A percentile compares a stretch with the other conserved stretches of the same genome.
phyloP scores from a whole-genome alignment of 2,797 vertebrate genomes.

The Anolis apletophallus region DNA sequence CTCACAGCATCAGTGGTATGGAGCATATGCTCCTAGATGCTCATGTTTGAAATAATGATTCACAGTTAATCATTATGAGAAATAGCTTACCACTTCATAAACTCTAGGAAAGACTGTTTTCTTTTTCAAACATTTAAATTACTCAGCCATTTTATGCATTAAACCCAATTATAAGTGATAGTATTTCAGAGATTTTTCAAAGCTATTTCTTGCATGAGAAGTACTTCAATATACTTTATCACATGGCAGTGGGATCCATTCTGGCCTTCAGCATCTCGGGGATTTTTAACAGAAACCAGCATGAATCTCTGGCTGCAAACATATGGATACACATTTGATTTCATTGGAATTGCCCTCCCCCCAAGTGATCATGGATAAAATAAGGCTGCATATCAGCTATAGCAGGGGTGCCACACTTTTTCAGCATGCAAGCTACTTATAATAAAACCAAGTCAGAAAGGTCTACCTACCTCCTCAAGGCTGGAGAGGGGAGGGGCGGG shows the following conservation, averaged over 20 bases:
- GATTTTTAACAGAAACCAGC: constrained; percentile 6
- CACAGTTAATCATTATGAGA: constrained; percentile 66
- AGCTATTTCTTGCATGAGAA: constrained; percentile 52
- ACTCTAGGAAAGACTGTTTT: constrained; percentile 71
- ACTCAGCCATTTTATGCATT: constrained; percentile 67
- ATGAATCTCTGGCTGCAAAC: not conserved
- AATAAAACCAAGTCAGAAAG: no score
- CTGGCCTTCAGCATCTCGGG: not conserved
- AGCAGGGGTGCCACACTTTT: no score
- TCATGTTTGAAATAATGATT: constrained; percentile 47
- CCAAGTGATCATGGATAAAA: not conserved
- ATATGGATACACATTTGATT: not conserved
- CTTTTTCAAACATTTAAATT: constrained; percentile 75
- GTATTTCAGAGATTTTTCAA: constrained; percentile 63
- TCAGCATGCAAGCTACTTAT: no score
- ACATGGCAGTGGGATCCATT: not conserved
- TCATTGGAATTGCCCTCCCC: not conserved
- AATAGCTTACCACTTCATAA: constrained; percentile 72
- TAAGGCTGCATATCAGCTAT: not conserved
- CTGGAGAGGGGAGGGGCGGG: no score
- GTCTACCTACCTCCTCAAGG: no score
- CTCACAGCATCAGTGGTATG: constrained; percentile 23
- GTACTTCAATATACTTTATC: constrained; percentile 40
- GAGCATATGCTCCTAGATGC: constrained; percentile 35
- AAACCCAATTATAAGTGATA: constrained; percentile 68